Evolutionary conservation across 92 coral and sea anemone genomes (phyloP), one percentile per base, ranked within the genome.

Genomic region (Pocillopora meandrina): DNA sequence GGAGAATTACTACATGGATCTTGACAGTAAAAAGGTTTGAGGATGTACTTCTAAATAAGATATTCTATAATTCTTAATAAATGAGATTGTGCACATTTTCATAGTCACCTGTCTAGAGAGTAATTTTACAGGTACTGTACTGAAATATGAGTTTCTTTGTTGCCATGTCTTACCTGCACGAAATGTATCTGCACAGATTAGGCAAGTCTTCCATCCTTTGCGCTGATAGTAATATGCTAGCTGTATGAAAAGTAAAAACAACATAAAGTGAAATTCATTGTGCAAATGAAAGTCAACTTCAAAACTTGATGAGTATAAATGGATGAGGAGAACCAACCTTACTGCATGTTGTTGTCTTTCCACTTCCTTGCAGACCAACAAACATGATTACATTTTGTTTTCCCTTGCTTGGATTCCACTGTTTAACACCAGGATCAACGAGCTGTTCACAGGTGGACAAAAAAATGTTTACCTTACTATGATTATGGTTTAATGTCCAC

Each of bases 361-460:
- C 99, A 89, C 99, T 95, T 12, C 99, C 99, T 83, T 97, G 99
- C 16, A 97, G 89, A 74, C 99, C 99, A 76, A 97, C 99, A 91
- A 97, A 97, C 99, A 97, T 97, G 83, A 97, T 94, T 18, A 97
- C 95, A 88, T 97, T 97, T 87, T 94, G 88, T 74, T 93, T 94
- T 59, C 98, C 99, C 84, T 97, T 97, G 58, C 89, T 92, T 74
- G 99, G 99, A 21, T 91, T 90, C 99, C 99, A 97, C 10, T 98
- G 90, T 64, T 97, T 97, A 8, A 97, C 99, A 56, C 99, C 99
- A 76, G 99, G 99, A 79, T 97, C 99, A 66, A 97, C 98, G 83
- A 97, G 97, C 99, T 97, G 90, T 23, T 55, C 10, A 65, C 19
- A 21, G 6, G 47, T 2, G 58, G 62, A 73, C 23, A 74, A 7